Percentiles rank a stretch among this genome's conserved stretches.
Evolutionary conservation across 2,797 vertebrate species (phyloP).

Genomic region (Rhodeus uyekii): DNA sequence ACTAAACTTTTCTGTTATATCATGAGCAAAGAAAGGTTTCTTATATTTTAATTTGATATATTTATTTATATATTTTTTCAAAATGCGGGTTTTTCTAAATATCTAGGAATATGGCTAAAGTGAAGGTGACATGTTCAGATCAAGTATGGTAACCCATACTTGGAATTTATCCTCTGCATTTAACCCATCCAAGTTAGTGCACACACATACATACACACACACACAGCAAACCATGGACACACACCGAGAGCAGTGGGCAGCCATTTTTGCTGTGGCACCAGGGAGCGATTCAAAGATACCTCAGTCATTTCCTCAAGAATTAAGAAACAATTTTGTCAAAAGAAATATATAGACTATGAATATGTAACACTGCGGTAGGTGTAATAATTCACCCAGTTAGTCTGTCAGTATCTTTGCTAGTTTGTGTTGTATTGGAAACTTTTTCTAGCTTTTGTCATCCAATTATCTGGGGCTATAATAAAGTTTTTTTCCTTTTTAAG

Average conservation of each 20-base stretch:
- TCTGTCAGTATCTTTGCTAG: neutral
- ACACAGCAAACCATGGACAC: too few species aligned
- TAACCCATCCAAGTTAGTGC: too few species aligned
- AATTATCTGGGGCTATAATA: neutral
- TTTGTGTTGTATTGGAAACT: neutral
- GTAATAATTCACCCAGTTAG: neutral
- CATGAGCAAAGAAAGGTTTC: neutral
- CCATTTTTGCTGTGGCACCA: too few species aligned
- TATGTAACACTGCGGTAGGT: neutral
- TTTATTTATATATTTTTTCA: neutral
- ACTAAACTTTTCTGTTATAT: neutral
- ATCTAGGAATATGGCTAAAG: too few species aligned
- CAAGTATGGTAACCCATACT: too few species aligned
- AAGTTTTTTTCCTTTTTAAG: constrained; percentile 1
- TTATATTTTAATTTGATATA: neutral
- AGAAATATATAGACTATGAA: neutral
- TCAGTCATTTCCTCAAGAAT: too few species aligned
- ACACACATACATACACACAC: too few species aligned
- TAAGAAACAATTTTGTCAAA: neutral
- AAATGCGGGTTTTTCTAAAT: too few species aligned
- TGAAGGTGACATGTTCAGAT: too few species aligned
- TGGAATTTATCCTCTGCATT: too few species aligned
- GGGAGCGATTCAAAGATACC: too few species aligned
- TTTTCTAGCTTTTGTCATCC: neutral
- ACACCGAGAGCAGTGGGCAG: too few species aligned